Conservation (phyloP, 2,797 vertebrate species). For the Myotis pilosus region DNA sequence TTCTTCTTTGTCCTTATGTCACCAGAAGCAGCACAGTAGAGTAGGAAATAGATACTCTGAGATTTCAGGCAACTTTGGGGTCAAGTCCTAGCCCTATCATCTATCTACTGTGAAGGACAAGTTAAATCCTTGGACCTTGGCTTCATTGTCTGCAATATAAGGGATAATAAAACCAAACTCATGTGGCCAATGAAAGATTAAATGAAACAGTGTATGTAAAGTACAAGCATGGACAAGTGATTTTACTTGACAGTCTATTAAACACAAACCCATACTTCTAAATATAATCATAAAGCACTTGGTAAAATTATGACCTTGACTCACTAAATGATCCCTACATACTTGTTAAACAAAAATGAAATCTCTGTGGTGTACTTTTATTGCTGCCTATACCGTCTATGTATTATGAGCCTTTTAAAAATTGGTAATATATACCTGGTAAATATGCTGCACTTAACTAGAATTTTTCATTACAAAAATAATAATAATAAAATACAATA, state of each 20-base stretch:
- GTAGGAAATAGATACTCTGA: background rate
- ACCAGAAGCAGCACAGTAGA: background rate
- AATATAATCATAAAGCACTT: slow-evolving; percentile 15
- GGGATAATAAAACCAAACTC: background rate
- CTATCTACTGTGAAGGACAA: background rate
- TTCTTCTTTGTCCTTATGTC: background rate
- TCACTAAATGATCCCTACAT: background rate
- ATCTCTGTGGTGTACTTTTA: background rate
- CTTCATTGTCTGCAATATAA: background rate
- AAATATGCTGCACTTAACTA: background rate
- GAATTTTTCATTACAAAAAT: background rate
- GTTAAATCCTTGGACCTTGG: background rate
- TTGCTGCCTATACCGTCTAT: background rate
- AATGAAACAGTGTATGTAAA: background rate
- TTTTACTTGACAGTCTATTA: background rate
- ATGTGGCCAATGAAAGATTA: background rate
- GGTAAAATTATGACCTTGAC: slow-evolving; percentile 28
- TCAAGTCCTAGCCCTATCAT: background rate
- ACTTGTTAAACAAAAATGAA: slow-evolving; percentile 33
- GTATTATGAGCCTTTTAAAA: slow-evolving; percentile 1
- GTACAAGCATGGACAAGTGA: background rate
- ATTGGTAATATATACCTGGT: background rate
- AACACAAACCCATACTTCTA: background rate
- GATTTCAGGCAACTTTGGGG: background rate
- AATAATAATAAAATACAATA: background rate